Evolutionary conservation across 1,140 invertebrate genomes (phyloP).

Genomic region (Coelopa frigida): DNA sequence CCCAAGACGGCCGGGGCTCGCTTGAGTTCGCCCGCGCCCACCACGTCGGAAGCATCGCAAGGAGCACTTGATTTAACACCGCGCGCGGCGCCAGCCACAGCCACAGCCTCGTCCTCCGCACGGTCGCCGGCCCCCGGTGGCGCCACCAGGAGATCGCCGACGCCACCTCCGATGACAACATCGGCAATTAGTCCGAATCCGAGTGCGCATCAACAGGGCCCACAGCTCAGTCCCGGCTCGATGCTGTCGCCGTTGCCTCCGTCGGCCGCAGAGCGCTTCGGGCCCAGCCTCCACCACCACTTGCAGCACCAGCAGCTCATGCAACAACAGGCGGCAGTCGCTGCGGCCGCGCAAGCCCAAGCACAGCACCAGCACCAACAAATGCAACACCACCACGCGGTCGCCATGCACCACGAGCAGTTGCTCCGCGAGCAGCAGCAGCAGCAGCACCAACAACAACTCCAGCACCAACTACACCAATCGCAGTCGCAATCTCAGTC

Average conservation of each 20-base stretch:
- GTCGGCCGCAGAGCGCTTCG: constrained; percentile 30
- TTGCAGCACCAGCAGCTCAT: constrained; percentile 39
- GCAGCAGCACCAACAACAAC: constrained; percentile 3
- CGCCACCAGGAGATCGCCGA: neutral
- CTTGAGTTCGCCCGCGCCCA: constrained; percentile 36
- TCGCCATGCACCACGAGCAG: constrained; percentile 35
- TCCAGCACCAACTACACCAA: constrained; percentile 3
- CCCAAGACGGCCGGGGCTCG: constrained; percentile 20
- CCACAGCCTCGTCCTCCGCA: constrained; percentile 22
- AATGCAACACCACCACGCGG: constrained; percentile 35
- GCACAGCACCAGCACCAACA: constrained; percentile 35
- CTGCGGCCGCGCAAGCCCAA: constrained; percentile 25
- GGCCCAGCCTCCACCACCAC: constrained; percentile 34
- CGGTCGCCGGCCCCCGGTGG: constrained; percentile 4
- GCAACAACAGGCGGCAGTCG: constrained; percentile 37
- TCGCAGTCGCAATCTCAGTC: constrained; percentile 21
- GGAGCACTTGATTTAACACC: constrained; percentile 56
- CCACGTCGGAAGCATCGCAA: constrained; percentile 48
- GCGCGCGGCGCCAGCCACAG: constrained; percentile 26
- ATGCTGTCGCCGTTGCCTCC: constrained; percentile 25
- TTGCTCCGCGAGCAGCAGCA: constrained; percentile 29
- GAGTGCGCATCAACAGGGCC: neutral
- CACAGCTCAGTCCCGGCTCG: constrained; percentile 14
- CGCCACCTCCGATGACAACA: constrained; percentile 5
- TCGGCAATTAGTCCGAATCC: neutral